Conservation (phyloP, 2,888 invertebrate species). For the Cataglyphis livida region DNA sequence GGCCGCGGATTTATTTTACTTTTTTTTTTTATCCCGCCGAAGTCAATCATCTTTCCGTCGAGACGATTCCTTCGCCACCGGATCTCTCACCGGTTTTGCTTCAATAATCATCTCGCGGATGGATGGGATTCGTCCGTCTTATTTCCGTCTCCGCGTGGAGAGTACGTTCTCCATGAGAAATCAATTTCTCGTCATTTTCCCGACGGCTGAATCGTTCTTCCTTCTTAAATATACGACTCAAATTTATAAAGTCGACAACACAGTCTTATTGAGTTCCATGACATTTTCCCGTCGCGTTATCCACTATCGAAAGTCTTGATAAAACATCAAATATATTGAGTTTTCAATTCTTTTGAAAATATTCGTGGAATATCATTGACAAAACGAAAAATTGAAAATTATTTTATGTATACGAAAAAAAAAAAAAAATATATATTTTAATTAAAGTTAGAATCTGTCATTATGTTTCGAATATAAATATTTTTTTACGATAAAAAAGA, state of each 20-base stretch:
- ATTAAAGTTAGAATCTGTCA: neutral
- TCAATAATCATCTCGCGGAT: constrained; percentile 53
- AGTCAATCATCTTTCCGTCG: constrained; percentile 33
- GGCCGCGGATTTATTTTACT: constrained; percentile 35
- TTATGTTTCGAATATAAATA: neutral
- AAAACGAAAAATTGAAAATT: neutral
- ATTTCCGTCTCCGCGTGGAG: constrained; percentile 49
- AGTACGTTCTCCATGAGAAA: constrained; percentile 44
- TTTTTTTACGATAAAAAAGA: neutral
- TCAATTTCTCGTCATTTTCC: constrained; percentile 56
- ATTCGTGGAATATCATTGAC: neutral
- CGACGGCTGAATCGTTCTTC: constrained; percentile 12
- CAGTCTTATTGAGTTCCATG: constrained; percentile 15
- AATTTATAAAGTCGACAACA: constrained; percentile 57
- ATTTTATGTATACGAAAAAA: neutral
- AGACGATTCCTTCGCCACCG: constrained; percentile 43
- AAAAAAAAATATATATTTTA: neutral
- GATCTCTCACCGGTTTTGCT: constrained; percentile 46
- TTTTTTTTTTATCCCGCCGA: neutral
- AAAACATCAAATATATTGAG: neutral
- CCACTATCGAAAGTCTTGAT: neutral
- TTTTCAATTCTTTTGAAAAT: neutral
- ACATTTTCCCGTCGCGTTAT: constrained; percentile 12
- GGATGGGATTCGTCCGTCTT: constrained; percentile 53
- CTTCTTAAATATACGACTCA: constrained; percentile 12